Base-by-base conservation (phyloP, 2,888 invertebrate species). In the Digitonthophagus gazella region DNA sequence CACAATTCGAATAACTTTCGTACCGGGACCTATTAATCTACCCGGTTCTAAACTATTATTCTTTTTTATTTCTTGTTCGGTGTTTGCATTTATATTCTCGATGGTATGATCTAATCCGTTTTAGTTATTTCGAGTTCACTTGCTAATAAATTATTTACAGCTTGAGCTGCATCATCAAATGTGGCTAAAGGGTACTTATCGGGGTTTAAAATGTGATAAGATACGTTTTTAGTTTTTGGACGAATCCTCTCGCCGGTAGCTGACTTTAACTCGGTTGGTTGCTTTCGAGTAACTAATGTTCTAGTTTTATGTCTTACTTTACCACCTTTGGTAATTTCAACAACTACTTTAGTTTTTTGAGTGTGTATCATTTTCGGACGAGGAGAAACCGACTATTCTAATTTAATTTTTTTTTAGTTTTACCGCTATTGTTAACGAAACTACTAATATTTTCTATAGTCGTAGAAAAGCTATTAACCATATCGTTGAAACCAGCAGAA, bases 361-460 rank as follows among this genome's bases (percentile, higher is more conserved):
- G 92, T 92, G 79, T 92, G 92, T 74, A 92, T 92, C 92, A 92
- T 92, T 77, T 89, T 89, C 2, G 91, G 91, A 22, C 91, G 85
- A 0, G 87, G 84, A 4, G 85, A 84, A 64, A 82, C 79, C 74
- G 80, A 69, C 74, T 76, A 70, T 67, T 77, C 75, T 4, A 28
- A 74, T 77, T 77, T 82, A 2, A 80, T 76, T 69, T 83, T 83
- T 81, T 78, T 57, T 77, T 78, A 68, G 77, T 71, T 68, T 77
- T 74, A 16, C 72, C 73, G 67, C 5, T 72, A 15, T 55, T 73
- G 74, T 65, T 15, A 75, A 73, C 54, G 80, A 74, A 68, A 1
- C 84, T 83, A 71, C 83, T 85, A 15, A 86, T 84, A 71, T 81
- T 84, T 74, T 85, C 84, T 18, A 84, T 79, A 4, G 84, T 82